Percentiles rank a stretch among this genome's conserved stretches.
These are phyloP conservation scores for Eulithis testata DNA, from an alignment of 2,888 invertebrate species.

Conservation along the genomic window DNA sequence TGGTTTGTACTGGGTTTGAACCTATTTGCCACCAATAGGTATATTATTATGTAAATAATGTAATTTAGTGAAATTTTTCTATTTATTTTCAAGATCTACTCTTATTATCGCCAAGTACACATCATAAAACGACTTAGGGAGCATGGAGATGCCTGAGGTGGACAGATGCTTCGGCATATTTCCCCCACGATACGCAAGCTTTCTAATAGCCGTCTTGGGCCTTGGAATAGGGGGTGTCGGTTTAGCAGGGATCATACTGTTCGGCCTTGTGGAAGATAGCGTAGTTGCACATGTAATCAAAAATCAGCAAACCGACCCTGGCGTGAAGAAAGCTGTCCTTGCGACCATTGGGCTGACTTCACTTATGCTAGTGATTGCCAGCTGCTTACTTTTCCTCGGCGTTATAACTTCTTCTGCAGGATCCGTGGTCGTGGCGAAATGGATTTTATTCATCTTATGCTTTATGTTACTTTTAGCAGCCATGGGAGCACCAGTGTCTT, in stretches of 20 bases:
- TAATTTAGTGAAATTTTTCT: too few species aligned
- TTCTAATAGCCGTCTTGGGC: constrained; percentile 55
- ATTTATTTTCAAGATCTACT: too few species aligned
- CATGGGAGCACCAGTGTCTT: constrained; percentile 47
- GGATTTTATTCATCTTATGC: constrained; percentile 46
- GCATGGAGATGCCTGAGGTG: constrained; percentile 54
- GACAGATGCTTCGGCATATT: constrained; percentile 50
- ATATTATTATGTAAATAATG: too few species aligned
- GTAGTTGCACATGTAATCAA: constrained; percentile 33
- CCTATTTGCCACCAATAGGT: too few species aligned
- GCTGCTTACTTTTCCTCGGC: constrained; percentile 50
- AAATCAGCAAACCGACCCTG: constrained; percentile 36
- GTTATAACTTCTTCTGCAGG: constrained; percentile 20
- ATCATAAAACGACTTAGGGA: neutral
- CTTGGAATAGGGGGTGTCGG: constrained; percentile 48
- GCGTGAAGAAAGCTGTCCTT: constrained; percentile 50
- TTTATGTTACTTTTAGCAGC: constrained; percentile 37
- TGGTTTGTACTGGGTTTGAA: too few species aligned
- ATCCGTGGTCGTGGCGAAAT: constrained; percentile 33
- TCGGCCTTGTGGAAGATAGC: constrained; percentile 53
- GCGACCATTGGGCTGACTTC: constrained; percentile 47
- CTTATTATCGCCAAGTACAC: neutral
- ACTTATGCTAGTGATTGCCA: constrained; percentile 46
- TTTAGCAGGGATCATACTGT: constrained; percentile 51
- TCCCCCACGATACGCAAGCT: constrained; percentile 50